Percentiles rank a stretch among this genome's conserved stretches.
These are phyloP conservation scores for Carettochelys insculpta DNA, from an alignment of 2,113 vertebrate species.

Conservation along the genomic window DNA sequence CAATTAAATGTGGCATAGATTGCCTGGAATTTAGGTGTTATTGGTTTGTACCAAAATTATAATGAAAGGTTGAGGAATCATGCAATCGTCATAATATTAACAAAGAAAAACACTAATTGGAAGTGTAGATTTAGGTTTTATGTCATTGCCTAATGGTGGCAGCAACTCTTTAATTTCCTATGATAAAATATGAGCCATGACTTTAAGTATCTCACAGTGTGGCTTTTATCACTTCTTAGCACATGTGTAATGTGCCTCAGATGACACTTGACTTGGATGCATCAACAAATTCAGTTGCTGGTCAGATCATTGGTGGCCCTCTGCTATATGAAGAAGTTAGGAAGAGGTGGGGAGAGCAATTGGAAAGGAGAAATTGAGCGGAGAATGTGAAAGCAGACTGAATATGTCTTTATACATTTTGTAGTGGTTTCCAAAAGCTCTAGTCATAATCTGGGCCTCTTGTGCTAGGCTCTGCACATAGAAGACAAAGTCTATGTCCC, in stretches of 20 bases:
- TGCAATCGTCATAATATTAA: not conserved
- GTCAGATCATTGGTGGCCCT: not conserved
- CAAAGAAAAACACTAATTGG: not conserved
- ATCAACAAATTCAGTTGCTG: too few species aligned
- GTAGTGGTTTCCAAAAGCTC: not conserved
- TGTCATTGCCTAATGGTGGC: not conserved
- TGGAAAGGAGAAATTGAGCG: not conserved
- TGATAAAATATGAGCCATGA: not conserved
- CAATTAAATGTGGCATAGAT: accelerated
- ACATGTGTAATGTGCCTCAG: too few species aligned
- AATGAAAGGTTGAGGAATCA: not conserved
- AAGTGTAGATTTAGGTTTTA: accelerated
- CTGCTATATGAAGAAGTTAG: not conserved
- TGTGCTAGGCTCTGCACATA: not conserved
- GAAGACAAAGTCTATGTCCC: not conserved
- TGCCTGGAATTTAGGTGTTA: not conserved
- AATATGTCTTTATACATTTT: not conserved
- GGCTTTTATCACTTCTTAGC: not conserved
- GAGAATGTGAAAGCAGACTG: not conserved
- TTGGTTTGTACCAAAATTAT: not conserved
- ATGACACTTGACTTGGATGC: too few species aligned
- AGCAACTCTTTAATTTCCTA: not conserved
- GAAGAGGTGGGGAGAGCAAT: not conserved
- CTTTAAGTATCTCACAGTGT: not conserved
- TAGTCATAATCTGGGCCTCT: not conserved